Evolutionary conservation across 1,140 invertebrate species (phyloP).

Genomic region (Ceratina calcarata): DNA sequence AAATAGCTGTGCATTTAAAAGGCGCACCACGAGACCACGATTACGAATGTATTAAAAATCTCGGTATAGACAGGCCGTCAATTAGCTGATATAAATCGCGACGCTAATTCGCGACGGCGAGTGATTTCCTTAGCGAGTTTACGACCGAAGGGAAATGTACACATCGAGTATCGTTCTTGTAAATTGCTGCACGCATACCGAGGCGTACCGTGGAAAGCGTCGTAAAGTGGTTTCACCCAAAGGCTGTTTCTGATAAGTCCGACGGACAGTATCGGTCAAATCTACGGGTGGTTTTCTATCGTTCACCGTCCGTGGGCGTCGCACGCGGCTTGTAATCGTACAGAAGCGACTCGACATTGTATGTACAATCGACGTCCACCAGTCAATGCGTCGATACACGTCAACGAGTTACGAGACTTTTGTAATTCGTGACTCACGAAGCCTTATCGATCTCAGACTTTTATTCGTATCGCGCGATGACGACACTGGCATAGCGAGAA

Average conservation of each 20-base stretch:
- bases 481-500: slow-evolving; percentile 5
- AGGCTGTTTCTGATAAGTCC: slow-evolving; percentile 1
- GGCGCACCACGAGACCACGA: neutral
- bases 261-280: slow-evolving; percentile 18
- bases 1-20: slow-evolving; percentile 28
- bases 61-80: slow-evolving; percentile 8
- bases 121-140: slow-evolving; percentile 6
- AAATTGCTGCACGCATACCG: slow-evolving; percentile 2
- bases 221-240: neutral
- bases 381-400: neutral
- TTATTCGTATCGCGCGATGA: neutral
- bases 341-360: slow-evolving; percentile 15
- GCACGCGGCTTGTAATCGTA: neutral
- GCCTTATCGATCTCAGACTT: slow-evolving; percentile 33
- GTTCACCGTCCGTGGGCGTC: slow-evolving; percentile 24
- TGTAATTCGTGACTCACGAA: slow-evolving; percentile 41
- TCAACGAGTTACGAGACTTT: slow-evolving; percentile 20
- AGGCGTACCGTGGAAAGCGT: neutral
- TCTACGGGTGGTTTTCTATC: slow-evolving; percentile 24
- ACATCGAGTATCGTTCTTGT: neutral
- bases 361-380: neutral
- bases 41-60: neutral
- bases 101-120: neutral
- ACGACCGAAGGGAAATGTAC: slow-evolving; percentile 19
- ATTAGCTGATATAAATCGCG: slow-evolving; percentile 21